Base-by-base conservation (phyloP, 2,797 vertebrate species). In the Acrossocheilus fasciatus region DNA sequence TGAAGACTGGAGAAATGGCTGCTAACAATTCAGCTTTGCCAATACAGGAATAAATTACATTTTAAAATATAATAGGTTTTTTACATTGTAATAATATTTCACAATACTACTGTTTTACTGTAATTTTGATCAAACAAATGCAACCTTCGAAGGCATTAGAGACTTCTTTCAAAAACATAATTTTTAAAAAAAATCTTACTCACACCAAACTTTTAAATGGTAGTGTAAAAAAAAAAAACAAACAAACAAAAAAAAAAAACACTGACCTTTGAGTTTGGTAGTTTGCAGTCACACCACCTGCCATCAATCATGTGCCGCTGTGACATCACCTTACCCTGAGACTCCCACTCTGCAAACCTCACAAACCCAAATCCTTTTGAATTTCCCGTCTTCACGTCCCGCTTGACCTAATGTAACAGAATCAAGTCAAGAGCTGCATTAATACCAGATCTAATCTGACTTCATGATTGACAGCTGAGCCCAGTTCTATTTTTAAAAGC, bases 261-360 rank as follows among this genome's bases (percentile, higher is more conserved):
- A 85, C 86, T 78, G 95, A 97, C 97, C 97, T 97, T 97, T 26
- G 98, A 99, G 92, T 99, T 99, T 41, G 98, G 98, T 36, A 99
- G 97, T 91, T 99, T 99, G 92, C 98, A 99, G 93, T 99, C 98
- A 68, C 98, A 99, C 98, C 98, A 99, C 88, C 98, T 95, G 14
- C 98, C 98, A 15, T 99, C 98, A 70, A 99, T 99, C 98, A 99
- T 99, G 89, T 99, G 98, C 47, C 98, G 95, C 92, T 99, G 98
- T 23, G 98, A 96, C 95, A 99, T 97, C 2, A 99, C 98, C 92
- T 99, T 99, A 89, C 97, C 97, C 89, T 99, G 98, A n/a, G 97
- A 95, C 90, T 99, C 98, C 6, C 99, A 99, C 73, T 99, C 98
- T 12, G 97, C 96, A 91, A 99, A 99, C 68, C 98, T 96, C 91